These are phyloP conservation scores for Plecotus auritus DNA, from an alignment of 2,113 vertebrate species.

Conservation along the genomic window DNA sequence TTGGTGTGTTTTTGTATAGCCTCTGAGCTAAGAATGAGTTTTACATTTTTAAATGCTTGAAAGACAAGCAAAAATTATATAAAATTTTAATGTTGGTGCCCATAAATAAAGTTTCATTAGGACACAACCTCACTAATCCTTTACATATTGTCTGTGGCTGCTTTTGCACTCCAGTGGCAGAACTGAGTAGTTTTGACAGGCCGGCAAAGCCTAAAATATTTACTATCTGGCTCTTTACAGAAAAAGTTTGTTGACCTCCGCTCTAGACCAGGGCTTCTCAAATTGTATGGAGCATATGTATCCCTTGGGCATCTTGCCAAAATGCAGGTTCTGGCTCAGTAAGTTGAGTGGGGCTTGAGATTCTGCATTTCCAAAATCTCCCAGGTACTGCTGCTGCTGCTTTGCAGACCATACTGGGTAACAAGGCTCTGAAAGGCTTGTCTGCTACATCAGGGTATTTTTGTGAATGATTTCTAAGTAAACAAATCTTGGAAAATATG, in stretches of 20 bases:
- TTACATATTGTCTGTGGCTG: neutral
- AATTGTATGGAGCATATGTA: neutral
- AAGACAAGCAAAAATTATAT: neutral
- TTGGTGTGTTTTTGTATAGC: neutral
- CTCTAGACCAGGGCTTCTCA: neutral
- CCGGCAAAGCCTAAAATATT: neutral
- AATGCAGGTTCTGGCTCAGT: neutral
- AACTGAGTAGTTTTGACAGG: neutral
- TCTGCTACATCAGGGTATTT: neutral
- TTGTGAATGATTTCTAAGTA: neutral
- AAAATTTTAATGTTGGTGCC: neutral
- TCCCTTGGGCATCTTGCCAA: neutral
- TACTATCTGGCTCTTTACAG: neutral
- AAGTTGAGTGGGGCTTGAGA: neutral
- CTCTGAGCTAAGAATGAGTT: neutral
- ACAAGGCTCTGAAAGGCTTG: neutral
- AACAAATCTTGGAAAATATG: conserved; percentile 11
- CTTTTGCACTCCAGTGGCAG: neutral
- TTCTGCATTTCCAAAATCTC: neutral
- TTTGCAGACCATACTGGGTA: neutral
- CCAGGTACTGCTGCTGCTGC: neutral
- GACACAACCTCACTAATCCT: neutral
- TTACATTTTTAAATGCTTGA: neutral
- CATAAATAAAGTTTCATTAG: neutral
- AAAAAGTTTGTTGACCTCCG: neutral